phyloP scores from a whole-genome alignment of 2,113 vertebrate genomes.

The Dermatemys mawii region DNA sequence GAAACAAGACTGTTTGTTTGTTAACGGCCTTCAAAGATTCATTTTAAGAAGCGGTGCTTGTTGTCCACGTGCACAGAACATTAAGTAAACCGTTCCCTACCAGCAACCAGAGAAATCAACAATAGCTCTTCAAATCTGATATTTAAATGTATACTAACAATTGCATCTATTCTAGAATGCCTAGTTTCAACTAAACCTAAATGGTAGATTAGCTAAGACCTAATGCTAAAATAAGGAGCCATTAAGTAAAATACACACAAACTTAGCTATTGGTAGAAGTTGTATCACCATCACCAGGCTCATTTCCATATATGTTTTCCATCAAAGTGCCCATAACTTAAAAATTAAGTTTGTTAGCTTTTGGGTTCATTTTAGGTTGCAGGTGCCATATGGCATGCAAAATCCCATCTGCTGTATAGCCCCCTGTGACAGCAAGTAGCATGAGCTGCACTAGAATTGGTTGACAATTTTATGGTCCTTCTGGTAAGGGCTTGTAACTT shows the following conservation, averaged over 20 bases:
- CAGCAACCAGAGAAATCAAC: background rate
- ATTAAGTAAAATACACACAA: rapidly evolving
- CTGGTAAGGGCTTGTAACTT: background rate
- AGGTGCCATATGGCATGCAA: background rate
- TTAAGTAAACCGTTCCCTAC: background rate
- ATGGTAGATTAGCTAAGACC: background rate
- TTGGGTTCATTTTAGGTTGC: background rate
- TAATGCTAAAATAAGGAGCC: background rate
- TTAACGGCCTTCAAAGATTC: background rate
- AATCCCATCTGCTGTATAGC: background rate
- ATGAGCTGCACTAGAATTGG: no score
- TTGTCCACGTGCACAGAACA: background rate
- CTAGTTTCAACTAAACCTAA: no score
- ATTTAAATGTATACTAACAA: background rate
- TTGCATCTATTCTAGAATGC: background rate
- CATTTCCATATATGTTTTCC: background rate
- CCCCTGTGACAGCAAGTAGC: background rate
- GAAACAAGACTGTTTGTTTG: background rate
- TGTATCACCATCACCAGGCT: background rate
- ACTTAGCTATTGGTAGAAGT: background rate
- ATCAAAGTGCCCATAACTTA: background rate
- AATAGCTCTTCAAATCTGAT: background rate
- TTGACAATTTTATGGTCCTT: background rate
- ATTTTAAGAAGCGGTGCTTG: background rate
- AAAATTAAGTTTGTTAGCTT: background rate